Conservation (phyloP, 2,113 vertebrate genomes). For the Bettongia penicillata region DNA sequence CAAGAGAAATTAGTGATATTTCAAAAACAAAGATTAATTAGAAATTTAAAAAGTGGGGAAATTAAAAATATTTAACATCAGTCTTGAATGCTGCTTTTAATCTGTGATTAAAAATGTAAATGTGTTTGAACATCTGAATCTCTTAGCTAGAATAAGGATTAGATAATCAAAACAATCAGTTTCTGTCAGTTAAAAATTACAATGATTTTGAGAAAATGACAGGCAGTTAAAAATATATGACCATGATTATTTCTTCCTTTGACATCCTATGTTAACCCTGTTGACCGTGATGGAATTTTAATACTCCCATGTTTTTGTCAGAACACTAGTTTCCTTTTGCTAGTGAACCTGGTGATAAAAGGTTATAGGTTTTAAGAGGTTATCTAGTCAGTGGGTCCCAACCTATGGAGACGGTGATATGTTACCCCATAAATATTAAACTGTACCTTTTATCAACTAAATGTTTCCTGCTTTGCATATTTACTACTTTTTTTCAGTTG, state of each 20-base stretch:
- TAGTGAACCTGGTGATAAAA: no score
- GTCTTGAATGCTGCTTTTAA: no score
- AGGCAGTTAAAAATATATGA: neutral
- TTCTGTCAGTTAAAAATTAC: neutral
- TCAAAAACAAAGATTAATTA: neutral
- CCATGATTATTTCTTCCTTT: neutral
- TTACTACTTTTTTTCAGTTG: no score
- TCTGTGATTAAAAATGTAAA: neutral
- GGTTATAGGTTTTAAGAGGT: neutral
- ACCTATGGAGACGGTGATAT: neutral
- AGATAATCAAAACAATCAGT: neutral
- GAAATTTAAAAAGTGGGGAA: neutral
- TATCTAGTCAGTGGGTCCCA: neutral
- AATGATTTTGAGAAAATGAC: neutral
- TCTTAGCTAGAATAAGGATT: neutral
- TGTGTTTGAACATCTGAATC: neutral
- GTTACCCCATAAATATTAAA: neutral
- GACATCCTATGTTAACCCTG: neutral
- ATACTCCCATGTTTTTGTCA: neutral
- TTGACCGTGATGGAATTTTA: neutral
- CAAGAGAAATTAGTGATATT: neutral
- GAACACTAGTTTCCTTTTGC: neutral
- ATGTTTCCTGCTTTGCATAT: no score
- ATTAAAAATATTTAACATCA: neutral
- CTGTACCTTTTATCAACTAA: no score